Evolutionary conservation across 2,888 invertebrate genomes (phyloP), one percentile per base, ranked within the genome.

Genomic region (Lordiphosa andalusiaca): DNA sequence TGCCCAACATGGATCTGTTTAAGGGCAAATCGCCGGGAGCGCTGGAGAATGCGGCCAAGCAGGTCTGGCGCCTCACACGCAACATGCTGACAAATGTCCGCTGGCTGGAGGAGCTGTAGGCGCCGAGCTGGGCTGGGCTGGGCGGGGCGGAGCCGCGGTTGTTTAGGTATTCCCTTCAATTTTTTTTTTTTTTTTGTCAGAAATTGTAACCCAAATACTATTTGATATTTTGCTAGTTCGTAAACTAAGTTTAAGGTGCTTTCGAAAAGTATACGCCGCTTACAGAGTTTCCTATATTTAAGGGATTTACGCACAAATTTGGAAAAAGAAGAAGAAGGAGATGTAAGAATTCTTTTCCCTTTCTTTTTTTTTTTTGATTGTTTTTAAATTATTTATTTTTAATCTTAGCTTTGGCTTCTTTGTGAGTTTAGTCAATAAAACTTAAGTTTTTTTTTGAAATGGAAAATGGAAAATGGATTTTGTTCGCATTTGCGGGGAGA

Each of bases 1-100:
- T 98, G 72, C 98, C 98, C 23, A 95, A 95, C 86, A 93, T 98
- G 88, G 98, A 98, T 90, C 91, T 98, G 61, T 96, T 98, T 90
- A 96, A 96, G 89, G 97, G 97, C 56, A 97, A 97, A 90, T 95
- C 96, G 49, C 95, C 96, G 69, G 94, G 95, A 77, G 94, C 96
- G 4, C 91, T 98, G 82, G 98, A 98, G 90, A 96, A 96, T 89
- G 96, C 97, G 5, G 96, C 97, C 62, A 97, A 97, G 90, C 95
- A 96, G 89, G 95, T 96, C 75, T 98, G 98, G 98, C 91, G 96
- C 86, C 92, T 98, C 48, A 95, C 97, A 12, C 91, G 98, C 66
- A 97, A 97, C 89, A 94, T 98, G 90, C 92, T 98, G 81, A 98
- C 97, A 70, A 97, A 97, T 90, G 95, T 95, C 53, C 92, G 96